Conservation (phyloP, 2,797 vertebrate species). For the Cichlasoma orientale region DNA sequence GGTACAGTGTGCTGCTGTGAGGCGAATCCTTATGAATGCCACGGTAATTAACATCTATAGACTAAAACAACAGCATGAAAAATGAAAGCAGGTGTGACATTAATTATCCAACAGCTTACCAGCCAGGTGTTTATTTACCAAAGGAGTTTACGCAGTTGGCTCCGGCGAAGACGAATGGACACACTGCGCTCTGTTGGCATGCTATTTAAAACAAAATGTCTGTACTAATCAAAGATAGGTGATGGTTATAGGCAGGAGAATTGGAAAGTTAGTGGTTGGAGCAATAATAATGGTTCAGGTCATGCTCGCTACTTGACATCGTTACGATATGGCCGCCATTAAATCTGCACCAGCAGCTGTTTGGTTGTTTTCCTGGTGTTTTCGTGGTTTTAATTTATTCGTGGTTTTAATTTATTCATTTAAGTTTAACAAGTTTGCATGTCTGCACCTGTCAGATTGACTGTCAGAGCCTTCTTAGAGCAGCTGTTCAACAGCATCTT, state of each 20-base stretch:
- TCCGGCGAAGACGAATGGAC: conserved; percentile 54
- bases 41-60: conserved; percentile 57
- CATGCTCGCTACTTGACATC: background rate
- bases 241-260: background rate
- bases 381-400: background rate
- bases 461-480: background rate
- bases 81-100: conserved; percentile 44
- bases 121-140: conserved; percentile 60
- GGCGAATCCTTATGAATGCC: conserved; percentile 34
- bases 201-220: conserved; percentile 15
- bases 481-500: conserved; percentile 4
- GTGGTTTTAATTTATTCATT: background rate
- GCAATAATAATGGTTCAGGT: background rate
- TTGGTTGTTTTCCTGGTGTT: background rate
- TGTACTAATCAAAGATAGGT: conserved; percentile 9
- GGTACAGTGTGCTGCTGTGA: background rate
- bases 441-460: conserved; percentile 10
- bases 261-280: background rate
- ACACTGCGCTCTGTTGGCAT: background rate
- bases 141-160: conserved; percentile 30
- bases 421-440: background rate
- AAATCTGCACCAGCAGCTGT: background rate
- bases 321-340: background rate
- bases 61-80: conserved; percentile 48
- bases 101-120: conserved; percentile 52